phyloP scores from a whole-genome alignment of 1,140 invertebrate genomes.

The Pogonus chalceus region DNA sequence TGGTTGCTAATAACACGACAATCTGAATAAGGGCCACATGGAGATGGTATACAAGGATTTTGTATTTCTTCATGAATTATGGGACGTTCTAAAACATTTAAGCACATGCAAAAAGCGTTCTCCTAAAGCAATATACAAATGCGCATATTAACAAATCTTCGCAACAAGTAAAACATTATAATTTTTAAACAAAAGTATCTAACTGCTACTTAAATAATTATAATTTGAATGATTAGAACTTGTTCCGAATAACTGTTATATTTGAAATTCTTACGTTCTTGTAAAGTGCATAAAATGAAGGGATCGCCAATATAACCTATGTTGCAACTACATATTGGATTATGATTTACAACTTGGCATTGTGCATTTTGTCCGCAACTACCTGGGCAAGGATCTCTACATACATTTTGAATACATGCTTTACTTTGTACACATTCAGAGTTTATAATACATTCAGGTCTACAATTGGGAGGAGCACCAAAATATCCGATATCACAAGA shows the following conservation, averaged over 20 bases:
- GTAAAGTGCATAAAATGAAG: conserved; percentile 39
- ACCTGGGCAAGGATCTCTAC: conserved; percentile 54
- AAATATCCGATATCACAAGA: conserved; percentile 49
- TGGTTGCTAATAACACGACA: conserved; percentile 48
- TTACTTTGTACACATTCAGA: conserved; percentile 49
- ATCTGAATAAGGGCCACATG: conserved; percentile 56
- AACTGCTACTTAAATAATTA: no score
- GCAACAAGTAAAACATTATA: no score
- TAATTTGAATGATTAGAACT: conserved; percentile 25
- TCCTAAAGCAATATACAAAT: not conserved
- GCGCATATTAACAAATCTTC: no score
- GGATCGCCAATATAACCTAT: conserved; percentile 43
- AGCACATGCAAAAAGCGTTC: conserved; percentile 8
- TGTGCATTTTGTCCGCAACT: conserved; percentile 53
- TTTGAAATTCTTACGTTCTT: conserved; percentile 29
- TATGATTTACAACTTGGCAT: conserved; percentile 54
- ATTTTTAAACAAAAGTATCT: no score
- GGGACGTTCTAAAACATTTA: conserved; percentile 28
- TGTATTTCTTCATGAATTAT: conserved; percentile 30
- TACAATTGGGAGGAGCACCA: conserved; percentile 51
- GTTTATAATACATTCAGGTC: conserved; percentile 52
- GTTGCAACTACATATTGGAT: conserved; percentile 46
- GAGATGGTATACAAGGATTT: conserved; percentile 59
- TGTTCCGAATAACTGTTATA: no score
- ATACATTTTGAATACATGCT: conserved; percentile 55